Percentiles rank a stretch among this genome's conserved stretches.
phyloP scores from a whole-genome alignment of 2,888 invertebrate species.

The Rhimphoctona megacephalus region DNA sequence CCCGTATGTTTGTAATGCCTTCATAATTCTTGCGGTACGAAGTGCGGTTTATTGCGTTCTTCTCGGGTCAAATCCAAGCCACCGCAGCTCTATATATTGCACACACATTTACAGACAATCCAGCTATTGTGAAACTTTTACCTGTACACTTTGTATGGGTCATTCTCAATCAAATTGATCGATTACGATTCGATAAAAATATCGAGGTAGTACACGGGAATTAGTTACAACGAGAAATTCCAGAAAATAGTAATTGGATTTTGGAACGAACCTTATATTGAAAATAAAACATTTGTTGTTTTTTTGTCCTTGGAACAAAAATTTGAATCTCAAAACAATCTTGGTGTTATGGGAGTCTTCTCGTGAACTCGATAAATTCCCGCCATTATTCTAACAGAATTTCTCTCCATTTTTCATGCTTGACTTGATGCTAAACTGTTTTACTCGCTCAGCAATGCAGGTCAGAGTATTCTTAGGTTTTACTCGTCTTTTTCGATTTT shows the following conservation, averaged over 20 bases:
- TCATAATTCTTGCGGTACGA: slow-evolving; percentile 69
- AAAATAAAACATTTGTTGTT: no score
- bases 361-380: background rate
- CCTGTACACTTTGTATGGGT: slow-evolving; percentile 8
- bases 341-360: background rate
- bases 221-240: background rate
- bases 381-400: background rate
- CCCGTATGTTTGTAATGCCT: slow-evolving; percentile 63
- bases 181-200: background rate
- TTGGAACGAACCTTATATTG: background rate
- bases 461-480: background rate
- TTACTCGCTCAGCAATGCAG: slow-evolving; percentile 12
- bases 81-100: slow-evolving; percentile 32
- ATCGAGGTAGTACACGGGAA: background rate
- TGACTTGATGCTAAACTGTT: slow-evolving; percentile 12
- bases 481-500: background rate
- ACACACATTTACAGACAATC: slow-evolving; percentile 52
- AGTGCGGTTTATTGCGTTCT: slow-evolving; percentile 62
- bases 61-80: slow-evolving; percentile 61
- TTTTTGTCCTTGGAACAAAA: background rate
- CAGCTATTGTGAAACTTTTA: slow-evolving; percentile 62
- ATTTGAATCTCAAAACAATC: background rate
- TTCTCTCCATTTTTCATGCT: slow-evolving; percentile 14
- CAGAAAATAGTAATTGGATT: background rate
- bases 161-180: background rate